Base-by-base conservation (phyloP, 35 echinoderm and acorn worm genomes). In the Apostichopus californicus region DNA sequence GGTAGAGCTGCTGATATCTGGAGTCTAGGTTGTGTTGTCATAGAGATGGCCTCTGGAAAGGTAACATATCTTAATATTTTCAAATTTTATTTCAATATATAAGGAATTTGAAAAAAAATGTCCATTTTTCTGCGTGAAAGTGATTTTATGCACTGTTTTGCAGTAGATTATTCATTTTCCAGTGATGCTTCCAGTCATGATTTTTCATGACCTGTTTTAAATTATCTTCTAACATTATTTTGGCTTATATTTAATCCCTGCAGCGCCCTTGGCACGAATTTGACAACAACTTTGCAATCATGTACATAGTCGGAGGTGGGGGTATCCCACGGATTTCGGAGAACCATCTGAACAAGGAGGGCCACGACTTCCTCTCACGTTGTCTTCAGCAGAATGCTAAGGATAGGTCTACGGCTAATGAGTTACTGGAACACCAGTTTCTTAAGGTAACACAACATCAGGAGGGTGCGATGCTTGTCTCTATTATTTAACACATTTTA, bases 21-120 rank as follows among this genome's bases (percentile, higher is more conserved):
- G 95, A 96, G 95, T 87, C 78, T 96, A 17, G 97, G 95, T 15
- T 96, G 97, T 93, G 95, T 99, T 58, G 93, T 95, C 17, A 95
- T 99, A 78, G 97, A 99, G 84, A 99, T 99, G 97, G 92, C 91
- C 2, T 95, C 94, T 72, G 97, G 97, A 90, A 98, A 99, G 97
- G 97, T 99, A 5, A 92, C 1, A 61, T 78, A 18, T 56, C n/a
- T 71, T 60, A 3, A 60, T 60, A 60, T 60, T 34, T 34, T 34
- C 28, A 34, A 2, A 34, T 34, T 34, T 34, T 34, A 34, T 1
- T 34, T 34, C 28, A 34, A 34, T 34, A 34, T 34, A 2, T 34
- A 34, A 34, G 28, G 28, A 34, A 34, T 34, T 34, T 34, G 28
- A 34, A 34, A 34, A 25, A 25, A 25, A 25, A 25, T 25, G 24